Evolutionary conservation across 2,888 invertebrate genomes (phyloP), one percentile per base, ranked within the genome.

Genomic region (Drosophila phalerata): DNA sequence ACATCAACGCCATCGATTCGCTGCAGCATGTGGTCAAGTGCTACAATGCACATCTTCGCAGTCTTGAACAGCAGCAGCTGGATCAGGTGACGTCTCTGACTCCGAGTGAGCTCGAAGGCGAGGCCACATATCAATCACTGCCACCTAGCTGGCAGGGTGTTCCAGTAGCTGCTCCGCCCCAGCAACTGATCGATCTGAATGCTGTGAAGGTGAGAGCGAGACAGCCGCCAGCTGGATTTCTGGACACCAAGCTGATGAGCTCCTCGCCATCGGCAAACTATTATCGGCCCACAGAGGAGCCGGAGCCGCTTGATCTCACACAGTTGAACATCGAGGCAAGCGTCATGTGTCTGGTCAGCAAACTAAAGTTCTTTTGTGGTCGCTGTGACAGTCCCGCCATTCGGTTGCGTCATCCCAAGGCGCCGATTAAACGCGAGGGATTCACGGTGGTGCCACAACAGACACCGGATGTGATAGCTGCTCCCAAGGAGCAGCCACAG

Each of bases 251-350:
- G 77, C 83, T 90, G 62, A 92, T 92, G 92, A 92, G 91, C 53
- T 90, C 92, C 5, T 92, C 92, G 17, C 92, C 92, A 11, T 96
- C 96, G 15, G 96, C 96, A 1, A 96, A 96, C 92, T 96, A 96
- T 90, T 96, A 96, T 90, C 95, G 96, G 70, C 96, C 96, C 0
- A 96, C 95, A 0, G 96, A 96, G 86, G 96, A 96, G 87, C 96
- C 96, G 0, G 97, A 97, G 89, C 97, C 97, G 0, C 96, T 96
- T 94, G 97, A 97, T 91, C 93, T 97, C 68, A 97, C 97, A 0
- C 96, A 97, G 84, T 92, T 97, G 40, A 97, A 97, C 90, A 96
- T 97, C 57, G 97, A 97, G 92, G 97, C 97, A 0, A 96, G 97
- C 87, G 95, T 97, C 6, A 96, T 97, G 95, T 97, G 97, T 91